phyloP scores from a whole-genome alignment of 2,113 vertebrate genomes.

The Menidia beryllina region DNA sequence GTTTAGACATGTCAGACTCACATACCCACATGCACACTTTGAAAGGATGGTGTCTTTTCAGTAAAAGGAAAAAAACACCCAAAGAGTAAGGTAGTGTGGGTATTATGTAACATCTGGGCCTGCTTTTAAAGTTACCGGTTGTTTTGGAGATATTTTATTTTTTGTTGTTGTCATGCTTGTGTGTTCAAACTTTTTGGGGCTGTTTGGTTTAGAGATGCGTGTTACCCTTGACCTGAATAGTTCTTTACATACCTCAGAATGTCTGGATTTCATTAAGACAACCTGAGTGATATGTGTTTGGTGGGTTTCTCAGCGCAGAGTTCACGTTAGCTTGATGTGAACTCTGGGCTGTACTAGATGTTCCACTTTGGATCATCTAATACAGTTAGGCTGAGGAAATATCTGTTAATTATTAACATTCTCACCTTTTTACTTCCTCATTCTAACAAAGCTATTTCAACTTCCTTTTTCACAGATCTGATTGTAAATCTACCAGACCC shows the following conservation, averaged over 20 bases:
- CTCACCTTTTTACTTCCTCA: conserved; percentile 1
- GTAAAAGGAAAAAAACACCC: conserved; percentile 3
- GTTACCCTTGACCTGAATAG: conserved; percentile 45
- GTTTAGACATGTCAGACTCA: conserved; percentile 39
- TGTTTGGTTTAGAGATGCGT: conserved; percentile 10
- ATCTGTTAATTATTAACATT: not conserved
- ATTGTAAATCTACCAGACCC: conserved; percentile 40
- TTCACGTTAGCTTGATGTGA: conserved; percentile 11
- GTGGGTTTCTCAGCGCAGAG: conserved; percentile 6
- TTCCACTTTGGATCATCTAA: not conserved
- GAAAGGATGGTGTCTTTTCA: conserved; percentile 22
- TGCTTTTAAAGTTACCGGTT: not conserved
- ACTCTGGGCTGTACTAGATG: not conserved
- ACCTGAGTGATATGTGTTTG: conserved; percentile 24
- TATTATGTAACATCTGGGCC: not conserved
- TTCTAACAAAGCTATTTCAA: conserved; percentile 3
- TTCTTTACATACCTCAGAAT: conserved; percentile 48
- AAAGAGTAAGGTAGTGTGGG: not conserved
- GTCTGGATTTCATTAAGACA: conserved; percentile 76
- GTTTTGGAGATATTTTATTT: conserved; percentile 10
- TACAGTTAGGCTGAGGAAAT: not conserved
- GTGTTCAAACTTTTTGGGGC: conserved; percentile 7
- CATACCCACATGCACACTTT: conserved; percentile 17
- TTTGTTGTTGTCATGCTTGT: not conserved
- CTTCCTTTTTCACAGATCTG: conserved; percentile 62